Conservation (phyloP, 53 echinoderm and acorn worm genomes). For the Mesocentrotus franciscanus region DNA sequence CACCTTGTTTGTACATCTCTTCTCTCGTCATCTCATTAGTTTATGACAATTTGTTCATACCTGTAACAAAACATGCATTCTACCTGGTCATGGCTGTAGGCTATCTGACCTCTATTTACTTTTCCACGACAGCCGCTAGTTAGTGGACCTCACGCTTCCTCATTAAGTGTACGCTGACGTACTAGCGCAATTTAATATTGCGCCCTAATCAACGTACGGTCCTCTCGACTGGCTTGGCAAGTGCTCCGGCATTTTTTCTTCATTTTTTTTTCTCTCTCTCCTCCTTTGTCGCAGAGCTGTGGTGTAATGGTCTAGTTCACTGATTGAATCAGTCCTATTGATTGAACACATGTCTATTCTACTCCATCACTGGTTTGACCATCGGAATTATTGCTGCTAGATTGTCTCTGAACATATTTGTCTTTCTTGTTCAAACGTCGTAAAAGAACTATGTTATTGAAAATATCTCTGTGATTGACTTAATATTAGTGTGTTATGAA, state of each 20-base stretch:
- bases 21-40: background rate
- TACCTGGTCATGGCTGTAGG: background rate
- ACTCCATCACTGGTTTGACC: background rate
- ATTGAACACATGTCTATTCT: background rate
- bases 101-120: conserved; percentile 19
- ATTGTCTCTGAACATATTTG: conserved; percentile 34
- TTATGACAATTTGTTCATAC: background rate
- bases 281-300: background rate
- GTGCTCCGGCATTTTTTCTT: conserved; percentile 16
- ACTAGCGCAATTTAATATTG: conserved; percentile 52
- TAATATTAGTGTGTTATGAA: too few relatives aligned
- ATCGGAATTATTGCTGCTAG: background rate
- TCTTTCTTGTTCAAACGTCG: background rate
- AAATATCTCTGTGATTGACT: background rate
- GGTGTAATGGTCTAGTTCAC: conserved; percentile 18
- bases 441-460: background rate
- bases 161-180: conserved; percentile 45
- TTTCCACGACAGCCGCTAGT: conserved; percentile 22
- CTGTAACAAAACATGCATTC: background rate
- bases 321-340: conserved; percentile 35
- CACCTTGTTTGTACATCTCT: background rate
- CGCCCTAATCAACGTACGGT: conserved; percentile 32
- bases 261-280: background rate
- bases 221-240: conserved; percentile 34
- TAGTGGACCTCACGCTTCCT: conserved; percentile 49